phyloP scores from a whole-genome alignment of 1,140 invertebrate species.

The Chironomus tepperi region DNA sequence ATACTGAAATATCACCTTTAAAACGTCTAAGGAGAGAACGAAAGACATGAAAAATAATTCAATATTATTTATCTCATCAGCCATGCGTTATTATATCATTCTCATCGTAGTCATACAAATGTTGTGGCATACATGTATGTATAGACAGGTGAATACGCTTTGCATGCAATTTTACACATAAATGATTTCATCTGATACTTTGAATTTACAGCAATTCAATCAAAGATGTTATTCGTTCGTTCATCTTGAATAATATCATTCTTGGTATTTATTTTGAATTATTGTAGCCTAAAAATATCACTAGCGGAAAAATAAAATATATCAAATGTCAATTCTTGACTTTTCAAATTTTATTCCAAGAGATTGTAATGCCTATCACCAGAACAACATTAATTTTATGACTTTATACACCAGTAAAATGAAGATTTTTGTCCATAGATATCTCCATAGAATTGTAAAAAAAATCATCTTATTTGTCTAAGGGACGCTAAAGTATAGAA shows the following conservation, averaged over 20 bases:
- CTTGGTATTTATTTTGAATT: too few relatives aligned
- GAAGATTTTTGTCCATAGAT: not conserved
- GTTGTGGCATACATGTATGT: not conserved
- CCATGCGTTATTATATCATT: not conserved
- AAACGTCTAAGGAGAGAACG: not conserved
- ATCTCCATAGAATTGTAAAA: not conserved
- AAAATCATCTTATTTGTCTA: not conserved
- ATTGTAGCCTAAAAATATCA: too few relatives aligned
- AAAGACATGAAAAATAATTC: not conserved
- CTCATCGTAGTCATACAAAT: not conserved
- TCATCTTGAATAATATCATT: too few relatives aligned
- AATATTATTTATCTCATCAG: not conserved
- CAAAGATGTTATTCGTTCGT: too few relatives aligned
- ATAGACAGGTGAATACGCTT: not conserved
- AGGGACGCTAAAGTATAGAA: not conserved
- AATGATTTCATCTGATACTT: not conserved
- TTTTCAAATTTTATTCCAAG: too few relatives aligned
- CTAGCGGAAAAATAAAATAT: too few relatives aligned
- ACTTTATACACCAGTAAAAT: not conserved
- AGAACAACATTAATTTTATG: too few relatives aligned
- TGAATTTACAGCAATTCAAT: too few relatives aligned
- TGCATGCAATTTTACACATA: not conserved
- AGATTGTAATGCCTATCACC: too few relatives aligned
- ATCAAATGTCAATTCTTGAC: too few relatives aligned
- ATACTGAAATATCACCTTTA: not conserved